Conservation (phyloP, 2,113 vertebrate genomes). For the Mionectes macconnelli region DNA sequence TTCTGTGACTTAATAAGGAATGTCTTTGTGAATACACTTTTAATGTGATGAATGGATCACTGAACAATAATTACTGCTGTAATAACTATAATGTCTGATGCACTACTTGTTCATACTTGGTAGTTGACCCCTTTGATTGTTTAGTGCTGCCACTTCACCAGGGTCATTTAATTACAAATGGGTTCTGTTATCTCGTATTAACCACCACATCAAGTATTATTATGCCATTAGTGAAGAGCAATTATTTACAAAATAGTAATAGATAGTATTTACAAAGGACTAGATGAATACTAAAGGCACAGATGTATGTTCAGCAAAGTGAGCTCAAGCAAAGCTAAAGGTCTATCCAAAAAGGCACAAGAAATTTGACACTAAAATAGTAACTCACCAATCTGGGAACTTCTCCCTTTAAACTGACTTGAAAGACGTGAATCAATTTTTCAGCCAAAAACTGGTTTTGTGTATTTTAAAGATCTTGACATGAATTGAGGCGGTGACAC, state of each 20-base stretch:
- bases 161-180: slow-evolving; percentile 57
- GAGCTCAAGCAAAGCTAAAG: not conserved
- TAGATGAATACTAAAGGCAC: not conserved
- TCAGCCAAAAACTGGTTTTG: not conserved
- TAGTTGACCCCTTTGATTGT: slow-evolving; percentile 32
- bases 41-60: not conserved
- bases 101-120: not conserved
- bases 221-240: slow-evolving; percentile 26
- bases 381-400: not conserved
- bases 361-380: not conserved
- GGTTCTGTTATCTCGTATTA: slow-evolving; percentile 27
- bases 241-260: slow-evolving; percentile 14
- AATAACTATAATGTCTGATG: slow-evolving; percentile 3
- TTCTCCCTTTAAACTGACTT: not conserved
- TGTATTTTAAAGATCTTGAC: not conserved
- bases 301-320: not conserved
- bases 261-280: not conserved
- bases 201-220: not conserved
- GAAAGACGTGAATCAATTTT: not conserved
- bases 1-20: not conserved
- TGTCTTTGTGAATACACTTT: not conserved
- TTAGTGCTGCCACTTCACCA: not conserved
- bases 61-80: slow-evolving; percentile 22
- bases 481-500: not conserved
- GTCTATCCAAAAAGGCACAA: not conserved